A percentile compares a stretch with the other conserved stretches of the same genome.
These are phyloP conservation scores for Hypothenemus hampei DNA, from an alignment of 1,140 invertebrate species.

Conservation along the genomic window DNA sequence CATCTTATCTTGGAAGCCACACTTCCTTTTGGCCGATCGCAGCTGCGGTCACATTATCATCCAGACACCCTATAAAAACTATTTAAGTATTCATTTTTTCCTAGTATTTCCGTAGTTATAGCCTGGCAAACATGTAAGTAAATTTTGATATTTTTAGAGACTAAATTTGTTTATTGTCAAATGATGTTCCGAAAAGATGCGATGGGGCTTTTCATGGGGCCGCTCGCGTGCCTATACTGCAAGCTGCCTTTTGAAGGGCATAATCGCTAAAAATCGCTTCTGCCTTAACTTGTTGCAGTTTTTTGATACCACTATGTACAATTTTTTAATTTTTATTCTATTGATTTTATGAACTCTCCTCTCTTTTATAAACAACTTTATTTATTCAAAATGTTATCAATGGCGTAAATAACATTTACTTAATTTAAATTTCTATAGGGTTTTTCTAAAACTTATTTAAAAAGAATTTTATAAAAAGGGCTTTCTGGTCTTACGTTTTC, in stretches of 20 bases:
- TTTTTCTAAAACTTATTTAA: too few relatives aligned
- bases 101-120: neutral
- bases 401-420: too few relatives aligned
- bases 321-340: too few relatives aligned
- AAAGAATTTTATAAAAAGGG: too few relatives aligned
- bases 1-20: slow-evolving; percentile 18
- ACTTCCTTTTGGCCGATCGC: slow-evolving; percentile 16
- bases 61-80: slow-evolving; percentile 4
- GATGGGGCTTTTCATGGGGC: slow-evolving; percentile 37
- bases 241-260: slow-evolving; percentile 40
- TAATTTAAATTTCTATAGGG: too few relatives aligned
- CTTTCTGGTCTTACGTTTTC: too few relatives aligned
- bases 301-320: slow-evolving; percentile 4
- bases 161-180: neutral
- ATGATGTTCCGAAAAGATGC: slow-evolving; percentile 4
- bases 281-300: neutral
- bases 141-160: neutral
- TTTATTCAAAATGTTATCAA: too few relatives aligned
- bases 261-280: slow-evolving; percentile 13
- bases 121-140: neutral
- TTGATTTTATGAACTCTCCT: too few relatives aligned
- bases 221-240: slow-evolving; percentile 34
- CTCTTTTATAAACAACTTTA: too few relatives aligned
- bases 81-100: neutral
- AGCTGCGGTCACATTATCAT: slow-evolving; percentile 15